These are phyloP conservation scores for Drosophila algonquin DNA, from an alignment of 2,888 invertebrate species.

Conservation along the genomic window DNA sequence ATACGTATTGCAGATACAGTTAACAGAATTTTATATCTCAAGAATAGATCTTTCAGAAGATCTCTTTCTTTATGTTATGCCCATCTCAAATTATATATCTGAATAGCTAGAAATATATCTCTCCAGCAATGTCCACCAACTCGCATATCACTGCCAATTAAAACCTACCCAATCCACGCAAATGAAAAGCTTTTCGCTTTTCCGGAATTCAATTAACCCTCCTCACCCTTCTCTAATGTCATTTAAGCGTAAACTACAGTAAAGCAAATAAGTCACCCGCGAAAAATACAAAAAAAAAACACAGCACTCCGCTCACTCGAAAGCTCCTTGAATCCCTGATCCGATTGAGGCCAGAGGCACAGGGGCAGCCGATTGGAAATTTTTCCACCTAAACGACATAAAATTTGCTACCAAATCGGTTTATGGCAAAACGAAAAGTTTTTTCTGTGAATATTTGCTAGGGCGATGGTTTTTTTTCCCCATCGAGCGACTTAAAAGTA, in stretches of 20 bases:
- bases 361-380: constrained; percentile 35
- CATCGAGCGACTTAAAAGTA: constrained; percentile 30
- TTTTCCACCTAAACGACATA: constrained; percentile 42
- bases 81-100: too few species aligned
- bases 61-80: too few species aligned
- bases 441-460: constrained; percentile 2
- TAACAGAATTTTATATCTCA: too few species aligned
- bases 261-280: constrained; percentile 2
- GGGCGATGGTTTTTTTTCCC: background rate
- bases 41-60: too few species aligned
- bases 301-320: background rate
- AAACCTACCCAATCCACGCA: background rate
- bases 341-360: constrained; percentile 1
- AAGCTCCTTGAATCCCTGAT: constrained; percentile 18
- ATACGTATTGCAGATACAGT: too few species aligned
- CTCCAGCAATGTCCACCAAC: background rate
- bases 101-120: background rate
- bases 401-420: constrained; percentile 51
- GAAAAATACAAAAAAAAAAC: background rate
- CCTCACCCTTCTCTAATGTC: constrained; percentile 21
- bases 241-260: constrained; percentile 31
- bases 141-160: background rate
- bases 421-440: constrained; percentile 35
- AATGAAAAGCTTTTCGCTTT: constrained; percentile 13
- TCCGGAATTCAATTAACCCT: constrained; percentile 18